Evolutionary conservation across 1,140 invertebrate genomes (phyloP), one percentile per base, ranked within the genome.

Genomic region (Pachyrhynchus sulphureomaculatus): DNA sequence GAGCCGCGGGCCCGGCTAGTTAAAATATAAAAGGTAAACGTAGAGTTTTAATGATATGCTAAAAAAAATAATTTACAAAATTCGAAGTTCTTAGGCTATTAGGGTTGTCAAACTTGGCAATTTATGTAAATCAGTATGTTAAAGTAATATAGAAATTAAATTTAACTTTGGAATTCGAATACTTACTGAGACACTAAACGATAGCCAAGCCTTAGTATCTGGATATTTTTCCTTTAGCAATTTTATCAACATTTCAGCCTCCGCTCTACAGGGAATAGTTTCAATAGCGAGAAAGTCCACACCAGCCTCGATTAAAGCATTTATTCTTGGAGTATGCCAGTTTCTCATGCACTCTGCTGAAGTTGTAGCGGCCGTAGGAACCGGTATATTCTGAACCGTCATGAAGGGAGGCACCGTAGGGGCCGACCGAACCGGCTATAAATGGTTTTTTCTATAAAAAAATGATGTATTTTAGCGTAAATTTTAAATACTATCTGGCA

Each of bases 311-410:
- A 95, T 69, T 1, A 96, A 77, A 10, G 87, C 86, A 52, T 86
- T 77, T 6, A 96, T 84, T 20, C 92, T 80, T 0, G 88, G 86
- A 59, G 83, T 76, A 75, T 96, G 94, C 88, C 92, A 95, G 17
- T 89, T 81, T 21, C 83, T 83, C 62, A 97, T 82, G 47, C 84
- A 82, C 70, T 87, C 78, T 13, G 78, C 76, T 18, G 85, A 78
- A 5, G 91, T 83, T 0, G 74, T 81, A 39, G 88, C 84, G 0
- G 88, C n/a, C 83, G 73, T 96, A 97, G 54, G 80, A 82, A 17
- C 95, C 95, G 34, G 82, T 86, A 72, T 96, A 98, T 76, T 97
- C 95, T 0, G 93, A 96, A 15, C 88, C 88, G 77, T 97, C 92
- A 69, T 89, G 86, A 3, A 95, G 78, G 64, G 83, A 87, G 3